Evolutionary conservation across 2,888 invertebrate genomes (phyloP).

Genomic region (Acleris laterana): DNA sequence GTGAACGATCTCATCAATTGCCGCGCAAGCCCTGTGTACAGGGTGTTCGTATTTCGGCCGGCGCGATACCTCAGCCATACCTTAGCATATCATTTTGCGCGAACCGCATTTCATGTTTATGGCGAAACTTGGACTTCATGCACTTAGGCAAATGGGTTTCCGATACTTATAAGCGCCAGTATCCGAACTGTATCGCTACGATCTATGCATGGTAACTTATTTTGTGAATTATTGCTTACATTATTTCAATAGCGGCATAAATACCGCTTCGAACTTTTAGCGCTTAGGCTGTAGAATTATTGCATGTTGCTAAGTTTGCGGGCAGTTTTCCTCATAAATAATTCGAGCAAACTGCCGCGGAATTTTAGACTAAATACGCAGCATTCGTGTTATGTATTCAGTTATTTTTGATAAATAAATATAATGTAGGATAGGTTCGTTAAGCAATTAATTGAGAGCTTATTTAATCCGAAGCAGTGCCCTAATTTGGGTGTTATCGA

Average conservation of each 20-base stretch:
- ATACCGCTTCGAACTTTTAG: constrained; percentile 45
- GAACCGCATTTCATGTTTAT: constrained; percentile 82
- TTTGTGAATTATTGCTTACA: constrained; percentile 65
- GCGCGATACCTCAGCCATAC: constrained; percentile 45
- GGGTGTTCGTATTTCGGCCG: constrained; percentile 31
- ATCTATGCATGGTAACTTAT: constrained; percentile 66
- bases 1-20: constrained; percentile 37
- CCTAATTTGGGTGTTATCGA: constrained; percentile 11
- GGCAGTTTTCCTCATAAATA: constrained; percentile 29
- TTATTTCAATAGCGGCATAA: constrained; percentile 50
- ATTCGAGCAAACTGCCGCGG: constrained; percentile 17
- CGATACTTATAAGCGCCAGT: constrained; percentile 78
- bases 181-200: constrained; percentile 67
- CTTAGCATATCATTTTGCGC: constrained; percentile 80
- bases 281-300: constrained; percentile 36
- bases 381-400: neutral
- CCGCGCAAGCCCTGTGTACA: constrained; percentile 20
- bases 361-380: constrained; percentile 9
- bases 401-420: no score
- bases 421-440: no score
- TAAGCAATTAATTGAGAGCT: neutral
- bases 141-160: constrained; percentile 83
- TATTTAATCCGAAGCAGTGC: neutral
- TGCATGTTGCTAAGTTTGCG: constrained; percentile 29
- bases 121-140: constrained; percentile 81